Evolutionary conservation across 2,888 invertebrate species (phyloP), one percentile per base, ranked within the genome.

Genomic region (Cosmorhoe ocellata): DNA sequence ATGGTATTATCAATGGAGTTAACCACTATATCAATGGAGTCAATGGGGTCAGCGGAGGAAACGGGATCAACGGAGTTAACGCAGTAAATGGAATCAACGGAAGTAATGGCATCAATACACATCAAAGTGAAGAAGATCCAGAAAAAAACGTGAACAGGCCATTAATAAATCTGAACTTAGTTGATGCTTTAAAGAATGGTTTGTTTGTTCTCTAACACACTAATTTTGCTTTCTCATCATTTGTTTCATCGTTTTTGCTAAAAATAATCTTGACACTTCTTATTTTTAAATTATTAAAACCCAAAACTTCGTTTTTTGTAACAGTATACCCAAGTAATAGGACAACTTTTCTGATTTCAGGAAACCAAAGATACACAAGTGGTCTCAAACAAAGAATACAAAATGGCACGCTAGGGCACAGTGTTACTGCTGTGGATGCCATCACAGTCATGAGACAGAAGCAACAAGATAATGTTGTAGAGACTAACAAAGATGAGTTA

Each of bases 301-400:
- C 14, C 2, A 18, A 18, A n/a, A n/a, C n/a, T 18, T n/a, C 1
- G 5, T 33, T 3, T 1, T 13, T 14, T 18, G n/a, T 12, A 7
- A 18, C 4, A 3, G 2, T 24, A 24, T 18, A 18, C 18, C 18
- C 2, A 5, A 30, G 11, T 28, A n/a, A 3, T 33, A 33, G 12
- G n/a, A 1, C 8, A 26, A 31, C 13, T 28, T 27, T 34, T 45
- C 14, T 41, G 2, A 11, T 61, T 62, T 40, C 67, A 93, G 93
- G 92, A 61, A 92, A 91, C 79, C 87, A 89, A 81, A 86, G 86
- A 79, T 92, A 91, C 67, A 92, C 91, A 40, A 79, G 91, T 59
- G 91, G 91, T 37, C 77, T 92, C 18, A 92, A 92, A 71, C 92
- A 92, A 69, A 88, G 92, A 64, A 88, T 93, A 42, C 85, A 91